Evolutionary conservation across 1,140 invertebrate species (phyloP).

Genomic region (Pristionchus pacificus): DNA sequence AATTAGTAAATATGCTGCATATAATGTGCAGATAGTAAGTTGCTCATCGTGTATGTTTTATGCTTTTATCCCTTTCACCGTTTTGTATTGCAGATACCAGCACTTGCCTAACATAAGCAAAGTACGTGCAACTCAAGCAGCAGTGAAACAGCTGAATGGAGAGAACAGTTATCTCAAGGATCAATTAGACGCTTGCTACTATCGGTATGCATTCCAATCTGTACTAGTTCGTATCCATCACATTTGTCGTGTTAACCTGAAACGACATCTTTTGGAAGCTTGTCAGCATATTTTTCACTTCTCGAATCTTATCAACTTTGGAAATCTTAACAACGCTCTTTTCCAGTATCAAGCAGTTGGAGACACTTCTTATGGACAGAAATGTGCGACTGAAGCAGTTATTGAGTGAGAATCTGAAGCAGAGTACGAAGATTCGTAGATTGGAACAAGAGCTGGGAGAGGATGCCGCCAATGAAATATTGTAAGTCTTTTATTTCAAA

Average conservation of each 20-base stretch:
- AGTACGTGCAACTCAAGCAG: neutral
- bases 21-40: no score
- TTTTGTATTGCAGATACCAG: neutral
- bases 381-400: conserved; percentile 24
- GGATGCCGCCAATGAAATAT: conserved; percentile 29
- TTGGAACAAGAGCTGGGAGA: conserved; percentile 30
- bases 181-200: conserved; percentile 7
- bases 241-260: no score
- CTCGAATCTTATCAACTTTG: neutral
- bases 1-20: no score
- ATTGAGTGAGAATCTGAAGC: conserved; percentile 29
- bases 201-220: neutral
- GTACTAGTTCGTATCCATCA: no score
- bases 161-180: conserved; percentile 15
- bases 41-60: no score
- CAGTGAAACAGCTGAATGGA: conserved; percentile 11
- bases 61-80: no score
- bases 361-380: conserved; percentile 27
- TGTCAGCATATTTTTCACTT: no score
- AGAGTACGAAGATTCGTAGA: conserved; percentile 19
- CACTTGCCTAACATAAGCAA: neutral
- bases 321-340: conserved; percentile 15
- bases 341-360: conserved; percentile 30
- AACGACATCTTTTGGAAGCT: no score
- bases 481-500: conserved; percentile 13